Evolutionary conservation across 1,140 invertebrate species (phyloP).

Genomic region (Artemia franciscana): DNA sequence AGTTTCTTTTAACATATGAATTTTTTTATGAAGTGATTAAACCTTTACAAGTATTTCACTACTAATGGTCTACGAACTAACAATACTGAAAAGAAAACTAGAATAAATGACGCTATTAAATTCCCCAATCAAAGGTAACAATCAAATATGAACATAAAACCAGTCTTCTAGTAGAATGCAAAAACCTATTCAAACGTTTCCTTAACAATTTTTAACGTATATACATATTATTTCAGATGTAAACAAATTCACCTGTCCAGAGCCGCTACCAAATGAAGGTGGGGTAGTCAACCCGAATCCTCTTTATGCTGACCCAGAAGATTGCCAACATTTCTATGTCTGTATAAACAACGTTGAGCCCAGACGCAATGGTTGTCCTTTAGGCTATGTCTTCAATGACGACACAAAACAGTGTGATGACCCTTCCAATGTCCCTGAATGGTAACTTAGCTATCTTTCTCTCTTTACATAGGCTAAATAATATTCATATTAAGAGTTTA

Average conservation of each 20-base stretch:
- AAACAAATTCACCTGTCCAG: constrained; percentile 52
- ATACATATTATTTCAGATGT: constrained; percentile 24
- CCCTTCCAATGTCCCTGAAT: constrained; percentile 51
- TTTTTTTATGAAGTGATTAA: too few relatives aligned
- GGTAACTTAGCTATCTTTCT: too few relatives aligned
- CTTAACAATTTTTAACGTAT: too few relatives aligned
- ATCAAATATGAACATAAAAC: too few relatives aligned
- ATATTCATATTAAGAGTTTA: too few relatives aligned
- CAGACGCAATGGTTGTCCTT: constrained; percentile 45
- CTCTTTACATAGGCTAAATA: too few relatives aligned
- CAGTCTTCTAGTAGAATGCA: too few relatives aligned
- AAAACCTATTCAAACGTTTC: constrained; percentile 1
- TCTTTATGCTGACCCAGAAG: constrained; percentile 51
- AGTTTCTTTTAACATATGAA: too few relatives aligned
- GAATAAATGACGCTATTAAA: too few relatives aligned
- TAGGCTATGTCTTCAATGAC: constrained; percentile 55
- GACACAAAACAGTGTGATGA: constrained; percentile 54
- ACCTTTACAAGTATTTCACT: too few relatives aligned
- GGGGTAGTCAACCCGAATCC: constrained; percentile 47
- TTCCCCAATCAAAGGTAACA: not conserved
- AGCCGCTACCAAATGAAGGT: constrained; percentile 37
- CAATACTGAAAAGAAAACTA: too few relatives aligned
- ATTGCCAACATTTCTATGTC: constrained; percentile 65
- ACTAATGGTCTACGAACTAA: too few relatives aligned
- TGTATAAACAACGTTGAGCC: constrained; percentile 50